Percentiles rank a stretch among this genome's conserved stretches.
Conservation (phyloP, 2,113 vertebrate genomes). For the Centropus bengalensis region DNA sequence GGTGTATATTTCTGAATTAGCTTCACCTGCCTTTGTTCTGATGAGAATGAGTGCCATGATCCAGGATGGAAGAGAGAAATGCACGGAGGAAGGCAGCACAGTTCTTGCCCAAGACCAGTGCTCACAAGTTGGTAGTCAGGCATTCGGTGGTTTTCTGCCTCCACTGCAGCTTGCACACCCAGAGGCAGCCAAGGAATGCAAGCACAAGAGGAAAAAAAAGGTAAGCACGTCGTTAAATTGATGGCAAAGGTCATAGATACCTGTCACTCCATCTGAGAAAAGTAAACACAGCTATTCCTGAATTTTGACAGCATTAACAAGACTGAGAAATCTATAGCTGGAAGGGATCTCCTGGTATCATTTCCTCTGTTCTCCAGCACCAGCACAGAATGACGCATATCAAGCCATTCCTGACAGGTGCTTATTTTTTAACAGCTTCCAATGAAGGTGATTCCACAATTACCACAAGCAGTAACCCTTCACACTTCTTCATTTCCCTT, state of each 20-base stretch:
- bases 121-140: neutral
- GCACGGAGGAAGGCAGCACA: rapidly evolving
- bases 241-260: neutral
- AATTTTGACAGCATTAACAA: constrained; percentile 10
- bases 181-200: neutral
- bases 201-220: neutral
- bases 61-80: neutral
- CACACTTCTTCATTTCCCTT: neutral
- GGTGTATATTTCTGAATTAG: neutral
- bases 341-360: neutral
- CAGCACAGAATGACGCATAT: neutral
- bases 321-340: neutral
- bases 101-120: neutral
- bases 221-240: neutral
- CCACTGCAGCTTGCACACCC: neutral
- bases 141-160: neutral
- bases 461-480: neutral
- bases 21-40: neutral
- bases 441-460: neutral
- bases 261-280: neutral
- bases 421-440: neutral
- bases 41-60: neutral
- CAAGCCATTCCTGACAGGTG: neutral
- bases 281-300: neutral
- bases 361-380: neutral